Conservation (phyloP, 1,140 invertebrate species). For the Drosophila repletoides region DNA sequence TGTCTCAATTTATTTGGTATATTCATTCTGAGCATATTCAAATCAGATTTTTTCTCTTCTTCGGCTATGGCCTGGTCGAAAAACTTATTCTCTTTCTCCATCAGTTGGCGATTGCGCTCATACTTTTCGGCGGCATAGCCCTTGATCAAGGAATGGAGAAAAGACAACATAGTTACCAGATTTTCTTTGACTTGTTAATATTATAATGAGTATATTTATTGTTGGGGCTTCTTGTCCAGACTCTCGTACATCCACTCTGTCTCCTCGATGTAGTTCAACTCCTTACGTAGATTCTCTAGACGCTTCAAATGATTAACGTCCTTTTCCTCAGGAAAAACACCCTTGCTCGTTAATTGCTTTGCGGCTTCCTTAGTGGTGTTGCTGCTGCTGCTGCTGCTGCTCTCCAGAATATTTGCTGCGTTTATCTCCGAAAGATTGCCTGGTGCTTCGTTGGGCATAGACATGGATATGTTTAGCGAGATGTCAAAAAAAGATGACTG, state of each 20-base stretch:
- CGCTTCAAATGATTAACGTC: conserved; percentile 85
- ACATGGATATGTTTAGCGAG: no score
- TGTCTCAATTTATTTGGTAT: no score
- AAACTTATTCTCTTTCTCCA: no score
- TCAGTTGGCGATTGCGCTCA: no score
- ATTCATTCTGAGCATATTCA: no score
- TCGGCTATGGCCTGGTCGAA: no score
- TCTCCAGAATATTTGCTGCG: conserved; percentile 35
- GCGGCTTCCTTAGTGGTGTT: conserved; percentile 36
- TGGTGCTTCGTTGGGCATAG: conserved; percentile 46
- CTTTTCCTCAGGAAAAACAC: conserved; percentile 36
- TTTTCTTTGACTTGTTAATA: no score
- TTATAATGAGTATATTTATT: conserved; percentile 26
- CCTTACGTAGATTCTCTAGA: conserved; percentile 86
- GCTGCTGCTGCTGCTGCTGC: conserved; percentile 16
- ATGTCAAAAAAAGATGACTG: no score
- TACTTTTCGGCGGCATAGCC: no score
- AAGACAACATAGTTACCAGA: no score
- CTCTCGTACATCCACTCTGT: conserved; percentile 88
- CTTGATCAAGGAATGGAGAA: no score
- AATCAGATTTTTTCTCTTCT: no score
- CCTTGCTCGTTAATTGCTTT: conserved; percentile 54
- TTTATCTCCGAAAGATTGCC: conserved; percentile 41
- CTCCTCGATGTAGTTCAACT: conserved; percentile 86
- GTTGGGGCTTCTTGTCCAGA: conserved; percentile 62